Conservation (phyloP, 2,888 invertebrate genomes). For the Spialia ferax region DNA sequence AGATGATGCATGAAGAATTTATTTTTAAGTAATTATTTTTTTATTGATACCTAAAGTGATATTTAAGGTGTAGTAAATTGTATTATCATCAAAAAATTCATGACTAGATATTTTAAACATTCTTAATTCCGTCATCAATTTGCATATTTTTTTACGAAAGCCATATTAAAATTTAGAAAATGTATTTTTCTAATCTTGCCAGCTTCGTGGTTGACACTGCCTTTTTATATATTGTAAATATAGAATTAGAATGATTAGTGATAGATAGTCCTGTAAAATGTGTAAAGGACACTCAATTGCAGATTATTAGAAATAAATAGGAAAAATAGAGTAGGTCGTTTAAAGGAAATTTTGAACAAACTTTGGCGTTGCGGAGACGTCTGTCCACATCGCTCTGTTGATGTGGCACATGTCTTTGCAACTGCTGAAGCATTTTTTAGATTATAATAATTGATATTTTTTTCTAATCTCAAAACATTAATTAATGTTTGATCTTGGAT, state of each 20-base stretch:
- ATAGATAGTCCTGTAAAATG: conserved; percentile 28
- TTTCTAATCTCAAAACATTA: background rate
- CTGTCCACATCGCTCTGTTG: conserved; percentile 79
- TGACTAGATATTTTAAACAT: conserved; percentile 45
- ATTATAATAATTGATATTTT: conserved; percentile 1
- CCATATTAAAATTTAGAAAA: conserved; percentile 85
- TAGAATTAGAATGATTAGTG: conserved; percentile 54
- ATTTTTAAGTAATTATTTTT: conserved; percentile 44
- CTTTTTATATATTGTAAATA: conserved; percentile 81
- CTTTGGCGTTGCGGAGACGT: conserved; percentile 77
- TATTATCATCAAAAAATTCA: conserved; percentile 50
- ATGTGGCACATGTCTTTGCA: conserved; percentile 84
- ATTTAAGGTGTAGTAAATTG: conserved; percentile 49
- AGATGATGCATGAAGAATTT: conserved; percentile 40
- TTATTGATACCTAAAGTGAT: conserved; percentile 49
- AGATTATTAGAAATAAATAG: background rate
- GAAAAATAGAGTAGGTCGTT: background rate
- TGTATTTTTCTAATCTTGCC: conserved; percentile 82
- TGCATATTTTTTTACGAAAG: conserved; percentile 71
- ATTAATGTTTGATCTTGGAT: background rate
- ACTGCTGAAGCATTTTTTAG: conserved; percentile 55
- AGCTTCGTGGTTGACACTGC: conserved; percentile 83
- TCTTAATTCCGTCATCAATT: conserved; percentile 65
- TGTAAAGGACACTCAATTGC: background rate
- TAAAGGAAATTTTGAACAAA: background rate